Percentiles rank a stretch among this genome's conserved stretches.
phyloP scores from a whole-genome alignment of 2,888 invertebrate species.

The Arrhopalites spinosus region DNA sequence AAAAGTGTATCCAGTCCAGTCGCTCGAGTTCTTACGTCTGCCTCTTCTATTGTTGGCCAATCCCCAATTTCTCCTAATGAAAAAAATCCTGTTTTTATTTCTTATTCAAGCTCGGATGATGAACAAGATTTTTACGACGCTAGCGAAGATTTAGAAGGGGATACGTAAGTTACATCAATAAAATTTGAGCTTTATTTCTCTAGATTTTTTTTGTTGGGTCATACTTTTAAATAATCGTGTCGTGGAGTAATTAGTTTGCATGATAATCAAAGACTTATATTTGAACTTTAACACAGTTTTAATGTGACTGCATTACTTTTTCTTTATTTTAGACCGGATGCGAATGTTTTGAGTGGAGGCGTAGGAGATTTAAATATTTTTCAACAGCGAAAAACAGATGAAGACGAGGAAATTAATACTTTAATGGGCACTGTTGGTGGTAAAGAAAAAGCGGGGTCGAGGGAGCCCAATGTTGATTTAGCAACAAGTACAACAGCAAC shows the following conservation, averaged over 20 bases:
- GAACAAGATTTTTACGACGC: conserved; percentile 91
- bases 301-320: too few species aligned
- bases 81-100: conserved; percentile 63
- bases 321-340: too few species aligned
- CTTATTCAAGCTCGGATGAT: conserved; percentile 94
- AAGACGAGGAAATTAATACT: not conserved
- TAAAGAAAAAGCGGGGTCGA: not conserved
- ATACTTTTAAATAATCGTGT: too few species aligned
- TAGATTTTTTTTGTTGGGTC: too few species aligned
- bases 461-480: too few species aligned
- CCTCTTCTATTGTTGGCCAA: conserved; percentile 28
- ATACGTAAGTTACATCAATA: conserved; percentile 17
- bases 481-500: not conserved
- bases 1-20: not conserved
- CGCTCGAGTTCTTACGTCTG: conserved; percentile 15
- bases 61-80: conserved; percentile 55
- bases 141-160: conserved; percentile 67
- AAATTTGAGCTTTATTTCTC: too few species aligned
- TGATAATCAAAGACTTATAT: too few species aligned
- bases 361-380: too few species aligned
- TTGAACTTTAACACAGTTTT: too few species aligned
- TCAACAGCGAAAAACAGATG: too few species aligned
- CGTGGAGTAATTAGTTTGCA: too few species aligned
- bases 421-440: conserved; percentile 3
- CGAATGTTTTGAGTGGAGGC: too few species aligned